These are phyloP conservation scores for Copsychus sechellarum DNA, from an alignment of 2,113 vertebrate genomes.

Conservation along the genomic window DNA sequence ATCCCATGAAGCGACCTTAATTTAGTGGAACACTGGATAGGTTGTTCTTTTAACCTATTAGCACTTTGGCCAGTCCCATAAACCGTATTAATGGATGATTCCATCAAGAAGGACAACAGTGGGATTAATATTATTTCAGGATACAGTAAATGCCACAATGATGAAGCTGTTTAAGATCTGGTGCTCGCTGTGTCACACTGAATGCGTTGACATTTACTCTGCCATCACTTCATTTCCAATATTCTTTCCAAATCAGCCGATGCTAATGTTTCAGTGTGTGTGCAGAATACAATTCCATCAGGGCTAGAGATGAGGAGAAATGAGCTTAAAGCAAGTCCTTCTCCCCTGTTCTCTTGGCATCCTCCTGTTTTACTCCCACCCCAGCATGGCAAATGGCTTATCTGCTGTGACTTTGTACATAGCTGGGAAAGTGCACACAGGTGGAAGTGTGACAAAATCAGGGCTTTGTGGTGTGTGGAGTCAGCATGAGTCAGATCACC, in stretches of 20 bases:
- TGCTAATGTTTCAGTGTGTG: slow-evolving; percentile 79
- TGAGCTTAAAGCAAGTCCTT: not conserved
- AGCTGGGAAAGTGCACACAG: not conserved
- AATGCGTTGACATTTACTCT: slow-evolving; percentile 93
- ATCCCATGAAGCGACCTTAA: slow-evolving; percentile 82
- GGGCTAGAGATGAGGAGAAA: slow-evolving; percentile 3
- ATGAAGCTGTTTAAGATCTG: slow-evolving; percentile 82
- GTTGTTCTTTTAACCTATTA: slow-evolving; percentile 85
- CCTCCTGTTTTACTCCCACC: not conserved
- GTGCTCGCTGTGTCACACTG: slow-evolving; percentile 80
- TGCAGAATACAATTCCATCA: slow-evolving; percentile 69
- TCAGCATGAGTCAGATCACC: not conserved
- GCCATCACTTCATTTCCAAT: slow-evolving; percentile 85
- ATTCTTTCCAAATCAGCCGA: slow-evolving; percentile 81
- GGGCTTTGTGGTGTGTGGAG: not conserved
- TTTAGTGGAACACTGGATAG: slow-evolving; percentile 81
- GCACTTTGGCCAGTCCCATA: slow-evolving; percentile 82
- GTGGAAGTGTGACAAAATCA: not conserved
- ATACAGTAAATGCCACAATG: slow-evolving; percentile 84
- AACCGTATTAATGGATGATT: slow-evolving; percentile 86
- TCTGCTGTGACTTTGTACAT: not conserved
- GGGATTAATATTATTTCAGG: slow-evolving; percentile 84
- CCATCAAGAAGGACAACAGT: slow-evolving; percentile 83
- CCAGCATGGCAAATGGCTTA: not conserved
- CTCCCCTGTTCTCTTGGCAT: not conserved